Evolutionary conservation across 1,140 invertebrate species (phyloP), one percentile per base, ranked within the genome.

Genomic region (Zaprionus kolodkinae): DNA sequence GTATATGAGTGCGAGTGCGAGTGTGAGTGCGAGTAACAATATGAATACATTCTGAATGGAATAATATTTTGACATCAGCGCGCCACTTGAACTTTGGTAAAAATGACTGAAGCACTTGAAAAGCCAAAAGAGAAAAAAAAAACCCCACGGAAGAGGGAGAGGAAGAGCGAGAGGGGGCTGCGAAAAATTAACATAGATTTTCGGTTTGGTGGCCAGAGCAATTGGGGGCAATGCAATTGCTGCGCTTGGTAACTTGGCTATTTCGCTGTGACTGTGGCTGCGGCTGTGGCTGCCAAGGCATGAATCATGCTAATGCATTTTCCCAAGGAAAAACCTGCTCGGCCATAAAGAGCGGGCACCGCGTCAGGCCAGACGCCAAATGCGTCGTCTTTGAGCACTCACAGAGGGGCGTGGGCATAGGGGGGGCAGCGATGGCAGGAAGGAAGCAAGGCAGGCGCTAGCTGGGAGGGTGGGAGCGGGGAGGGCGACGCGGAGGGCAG

Each of bases 221-320:
- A 85, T 84, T 83, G 57, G 72, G 73, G 81, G 78, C 81, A 85
- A 81, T 78, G 73, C 68, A 77, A 71, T 69, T 63, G 40, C 56
- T 30, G 21, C 52, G n/a, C 69, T 57, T 52, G 55, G 62, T 45
- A 56, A 63, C 40, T 65, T 50, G 63, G 50, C 52, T 25, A 36
- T 64, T 59, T 45, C 33, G 21, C 54, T 60, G 27, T 4, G 3
- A 6, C 27, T 30, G 27, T 4, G 6, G 3, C 27, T 30, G 27
- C 6, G 27, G 33, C 33, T 35, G 6, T 59, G 43, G 64, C 54
- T 62, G 61, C 50, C 72, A 52, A 52, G 78, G 55, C 77, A 77
- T 75, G 78, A 86, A 75, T 81, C 78, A 78, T 76, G 76, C 80
- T 88, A 88, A 80, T 88, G 83, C 84, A 88, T 88, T 87, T 87